Percentiles rank a stretch among this genome's conserved stretches.
Conservation (phyloP, 1,140 invertebrate genomes). For the Yoshiicerus persimilis region DNA sequence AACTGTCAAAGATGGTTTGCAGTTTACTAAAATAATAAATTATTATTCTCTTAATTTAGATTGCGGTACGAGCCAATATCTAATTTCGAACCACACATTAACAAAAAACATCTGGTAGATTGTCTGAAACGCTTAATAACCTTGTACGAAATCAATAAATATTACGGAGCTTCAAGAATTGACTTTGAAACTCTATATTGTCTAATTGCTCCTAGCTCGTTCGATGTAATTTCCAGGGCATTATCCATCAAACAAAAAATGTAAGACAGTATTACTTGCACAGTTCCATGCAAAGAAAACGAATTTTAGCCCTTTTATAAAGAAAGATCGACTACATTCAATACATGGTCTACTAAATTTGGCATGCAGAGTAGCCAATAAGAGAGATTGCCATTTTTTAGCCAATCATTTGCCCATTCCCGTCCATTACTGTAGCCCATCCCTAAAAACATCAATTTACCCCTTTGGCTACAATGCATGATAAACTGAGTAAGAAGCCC, state of each 20-base stretch:
- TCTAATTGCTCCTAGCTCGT: constrained; percentile 27
- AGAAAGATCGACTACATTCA: too few species aligned
- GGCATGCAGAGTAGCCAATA: too few species aligned
- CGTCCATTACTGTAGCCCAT: too few species aligned
- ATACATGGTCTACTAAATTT: too few species aligned
- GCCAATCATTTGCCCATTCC: too few species aligned
- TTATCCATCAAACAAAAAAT: constrained; percentile 2
- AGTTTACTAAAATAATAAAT: too few species aligned
- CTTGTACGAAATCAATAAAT: constrained; percentile 58
- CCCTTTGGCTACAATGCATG: too few species aligned
- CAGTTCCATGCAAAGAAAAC: too few species aligned
- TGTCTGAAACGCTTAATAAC: constrained; percentile 61
- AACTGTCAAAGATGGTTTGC: constrained; percentile 3
- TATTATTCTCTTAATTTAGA: constrained; percentile 1
- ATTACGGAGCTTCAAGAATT: constrained; percentile 7
- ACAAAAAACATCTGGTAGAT: constrained; percentile 62
- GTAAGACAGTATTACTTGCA: background rate
- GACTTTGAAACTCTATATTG: constrained; percentile 44
- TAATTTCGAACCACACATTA: constrained; percentile 62
- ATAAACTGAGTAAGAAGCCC: too few species aligned
- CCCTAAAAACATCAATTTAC: too few species aligned
- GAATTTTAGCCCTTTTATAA: too few species aligned
- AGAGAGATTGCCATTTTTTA: too few species aligned
- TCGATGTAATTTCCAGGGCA: constrained; percentile 38
- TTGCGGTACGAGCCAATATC: constrained; percentile 28